These are phyloP conservation scores for Ypsolopha sequella DNA, from an alignment of 2,888 invertebrate genomes.

Conservation along the genomic window DNA sequence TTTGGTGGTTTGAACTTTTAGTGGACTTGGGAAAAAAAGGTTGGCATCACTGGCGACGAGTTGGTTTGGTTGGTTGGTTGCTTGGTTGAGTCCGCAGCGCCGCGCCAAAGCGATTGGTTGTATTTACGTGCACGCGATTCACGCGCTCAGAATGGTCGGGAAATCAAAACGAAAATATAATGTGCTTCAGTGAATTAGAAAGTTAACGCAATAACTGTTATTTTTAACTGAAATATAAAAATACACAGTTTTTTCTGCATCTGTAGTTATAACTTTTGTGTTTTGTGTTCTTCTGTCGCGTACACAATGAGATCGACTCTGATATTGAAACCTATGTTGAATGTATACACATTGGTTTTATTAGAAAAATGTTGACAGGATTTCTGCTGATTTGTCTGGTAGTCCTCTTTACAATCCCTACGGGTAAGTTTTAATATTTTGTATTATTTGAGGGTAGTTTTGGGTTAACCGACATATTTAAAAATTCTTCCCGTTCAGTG, in stretches of 20 bases:
- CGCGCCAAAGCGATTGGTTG: slow-evolving; percentile 30
- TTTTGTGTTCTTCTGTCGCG: slow-evolving; percentile 24
- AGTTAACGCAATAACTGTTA: slow-evolving; percentile 15
- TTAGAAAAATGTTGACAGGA: slow-evolving; percentile 58
- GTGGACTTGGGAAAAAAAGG: too few relatives aligned
- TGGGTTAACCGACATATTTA: too few relatives aligned
- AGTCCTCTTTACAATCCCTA: slow-evolving; percentile 36
- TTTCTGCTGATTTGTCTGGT: slow-evolving; percentile 41
- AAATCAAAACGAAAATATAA: slow-evolving; percentile 16
- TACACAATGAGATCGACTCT: slow-evolving; percentile 54
- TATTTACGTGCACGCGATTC: slow-evolving; percentile 17
- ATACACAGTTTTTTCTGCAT: slow-evolving; percentile 21
- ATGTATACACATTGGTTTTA: slow-evolving; percentile 39
- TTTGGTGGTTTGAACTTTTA: too few relatives aligned
- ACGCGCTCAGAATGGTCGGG: slow-evolving; percentile 36
- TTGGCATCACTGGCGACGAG: too few relatives aligned
- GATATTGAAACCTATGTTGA: slow-evolving; percentile 36
- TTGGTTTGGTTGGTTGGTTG: too few relatives aligned
- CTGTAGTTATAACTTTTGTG: slow-evolving; percentile 12
- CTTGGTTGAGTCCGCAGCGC: slow-evolving; percentile 29
- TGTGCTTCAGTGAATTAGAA: slow-evolving; percentile 14
- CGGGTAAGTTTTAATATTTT: slow-evolving; percentile 34
- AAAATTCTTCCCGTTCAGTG: too few relatives aligned
- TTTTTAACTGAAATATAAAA: slow-evolving; percentile 28
- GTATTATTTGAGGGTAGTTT: not conserved